phyloP scores from a whole-genome alignment of 2,113 vertebrate genomes.

The Microtus richardsoni region DNA sequence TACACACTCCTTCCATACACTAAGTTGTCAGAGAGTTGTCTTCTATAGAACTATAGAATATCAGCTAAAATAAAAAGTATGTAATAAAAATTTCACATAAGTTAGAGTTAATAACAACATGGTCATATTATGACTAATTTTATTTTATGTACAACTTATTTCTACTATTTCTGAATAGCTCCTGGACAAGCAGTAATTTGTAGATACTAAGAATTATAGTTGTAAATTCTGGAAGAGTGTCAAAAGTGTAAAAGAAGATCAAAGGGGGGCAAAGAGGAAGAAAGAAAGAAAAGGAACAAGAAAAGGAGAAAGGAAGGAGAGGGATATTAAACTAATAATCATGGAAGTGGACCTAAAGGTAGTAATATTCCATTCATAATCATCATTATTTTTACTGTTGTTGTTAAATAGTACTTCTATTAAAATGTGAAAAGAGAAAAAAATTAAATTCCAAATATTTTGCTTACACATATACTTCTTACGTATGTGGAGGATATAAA shows the following conservation, averaged over 20 bases:
- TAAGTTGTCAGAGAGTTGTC: not conserved
- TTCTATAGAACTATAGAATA: not conserved
- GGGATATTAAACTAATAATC: not conserved
- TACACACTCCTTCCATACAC: not conserved
- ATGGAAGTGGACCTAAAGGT: not conserved
- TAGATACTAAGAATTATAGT: not conserved
- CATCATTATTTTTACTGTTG: not conserved
- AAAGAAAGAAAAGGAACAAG: not conserved
- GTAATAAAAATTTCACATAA: not conserved
- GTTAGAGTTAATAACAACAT: not conserved
- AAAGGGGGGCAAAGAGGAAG: not conserved
- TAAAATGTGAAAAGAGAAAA: not conserved
- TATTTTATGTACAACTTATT: not conserved
- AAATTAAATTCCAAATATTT: conserved; percentile 13
- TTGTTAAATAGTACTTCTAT: not conserved
- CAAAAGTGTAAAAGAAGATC: not conserved
- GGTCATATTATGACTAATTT: not conserved
- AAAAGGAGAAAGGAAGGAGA: not conserved
- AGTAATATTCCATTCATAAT: not conserved
- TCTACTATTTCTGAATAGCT: not conserved
- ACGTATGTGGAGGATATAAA: not conserved
- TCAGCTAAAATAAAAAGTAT: not conserved
- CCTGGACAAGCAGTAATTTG: not conserved
- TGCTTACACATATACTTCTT: not conserved
- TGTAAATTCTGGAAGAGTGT: not conserved